These are phyloP conservation scores for Hydractinia symbiolongicarpus DNA, from an alignment of 30 jellyfish, hydroid and myxozoan species.

Conservation along the genomic window DNA sequence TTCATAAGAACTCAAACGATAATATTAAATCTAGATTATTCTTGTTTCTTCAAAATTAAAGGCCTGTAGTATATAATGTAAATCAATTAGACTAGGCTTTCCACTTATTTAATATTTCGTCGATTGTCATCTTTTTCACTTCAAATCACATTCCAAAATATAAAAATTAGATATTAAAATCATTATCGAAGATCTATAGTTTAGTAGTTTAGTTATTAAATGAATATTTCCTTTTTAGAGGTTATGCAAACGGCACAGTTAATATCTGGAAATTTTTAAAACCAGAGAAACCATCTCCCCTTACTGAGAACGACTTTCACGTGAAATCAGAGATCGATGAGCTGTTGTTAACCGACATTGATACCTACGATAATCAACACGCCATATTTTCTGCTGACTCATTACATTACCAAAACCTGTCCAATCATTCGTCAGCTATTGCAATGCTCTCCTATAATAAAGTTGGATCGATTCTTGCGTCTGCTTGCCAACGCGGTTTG, in stretches of 20 bases:
- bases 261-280: slow-evolving; percentile 53
- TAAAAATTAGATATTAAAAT: too few relatives aligned
- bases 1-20: too few relatives aligned
- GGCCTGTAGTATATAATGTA: too few relatives aligned
- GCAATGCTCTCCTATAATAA: slow-evolving; percentile 30
- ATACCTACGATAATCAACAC: not conserved
- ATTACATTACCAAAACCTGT: not conserved
- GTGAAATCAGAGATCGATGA: slow-evolving; percentile 9
- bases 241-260: slow-evolving; percentile 61
- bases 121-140: too few relatives aligned
- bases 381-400: not conserved
- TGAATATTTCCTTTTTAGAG: slow-evolving; percentile 31
- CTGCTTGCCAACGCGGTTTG: slow-evolving; percentile 44
- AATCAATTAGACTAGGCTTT: too few relatives aligned
- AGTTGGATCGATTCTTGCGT: slow-evolving; percentile 46
- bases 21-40: too few relatives aligned
- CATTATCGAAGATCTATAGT: too few relatives aligned
- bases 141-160: too few relatives aligned
- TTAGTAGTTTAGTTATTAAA: too few relatives aligned
- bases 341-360: slow-evolving; percentile 21
- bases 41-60: too few relatives aligned
- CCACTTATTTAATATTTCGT: too few relatives aligned
- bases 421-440: not conserved
- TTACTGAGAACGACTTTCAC: slow-evolving; percentile 16
- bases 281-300: slow-evolving; percentile 18